phyloP scores from a whole-genome alignment of 2,888 invertebrate genomes.

The Pecten maximus region DNA sequence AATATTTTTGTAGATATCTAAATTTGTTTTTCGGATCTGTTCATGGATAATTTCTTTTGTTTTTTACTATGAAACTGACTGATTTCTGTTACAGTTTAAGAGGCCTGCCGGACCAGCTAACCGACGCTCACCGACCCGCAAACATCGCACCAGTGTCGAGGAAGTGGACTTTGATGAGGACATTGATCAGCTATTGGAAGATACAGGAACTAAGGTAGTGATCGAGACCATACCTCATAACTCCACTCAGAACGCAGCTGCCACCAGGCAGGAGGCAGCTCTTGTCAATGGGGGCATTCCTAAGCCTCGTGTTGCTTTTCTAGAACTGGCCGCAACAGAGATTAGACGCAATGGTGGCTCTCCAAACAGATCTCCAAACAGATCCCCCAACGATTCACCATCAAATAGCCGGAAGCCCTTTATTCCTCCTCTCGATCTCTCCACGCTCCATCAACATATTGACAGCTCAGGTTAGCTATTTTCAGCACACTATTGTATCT shows the following conservation, averaged over 20 bases:
- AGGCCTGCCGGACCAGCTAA: constrained; percentile 74
- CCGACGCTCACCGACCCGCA: constrained; percentile 74
- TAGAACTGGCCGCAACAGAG: constrained; percentile 84
- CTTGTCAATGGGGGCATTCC: constrained; percentile 60
- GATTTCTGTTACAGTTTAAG: constrained; percentile 69
- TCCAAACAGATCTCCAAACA: constrained; percentile 58
- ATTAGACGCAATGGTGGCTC: constrained; percentile 86
- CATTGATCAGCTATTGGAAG: constrained; percentile 55
- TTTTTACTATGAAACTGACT: not conserved
- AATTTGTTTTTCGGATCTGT: no score
- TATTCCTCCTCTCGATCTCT: constrained; percentile 84
- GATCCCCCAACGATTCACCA: constrained; percentile 84
- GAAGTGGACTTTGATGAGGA: constrained; percentile 56
- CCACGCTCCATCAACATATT: constrained; percentile 85
- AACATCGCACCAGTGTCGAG: constrained; percentile 58
- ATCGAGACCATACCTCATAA: constrained; percentile 52
- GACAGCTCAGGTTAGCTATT: constrained; percentile 83
- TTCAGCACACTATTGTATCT: not conserved
- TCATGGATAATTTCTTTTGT: no score
- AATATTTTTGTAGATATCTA: no score
- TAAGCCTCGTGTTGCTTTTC: constrained; percentile 72
- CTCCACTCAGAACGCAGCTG: constrained; percentile 39
- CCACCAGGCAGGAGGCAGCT: constrained; percentile 50
- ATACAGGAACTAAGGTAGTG: constrained; percentile 38
- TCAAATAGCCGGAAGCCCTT: constrained; percentile 72